Base-by-base conservation (phyloP, 1,140 invertebrate species). In the Drosophila virilis region DNA sequence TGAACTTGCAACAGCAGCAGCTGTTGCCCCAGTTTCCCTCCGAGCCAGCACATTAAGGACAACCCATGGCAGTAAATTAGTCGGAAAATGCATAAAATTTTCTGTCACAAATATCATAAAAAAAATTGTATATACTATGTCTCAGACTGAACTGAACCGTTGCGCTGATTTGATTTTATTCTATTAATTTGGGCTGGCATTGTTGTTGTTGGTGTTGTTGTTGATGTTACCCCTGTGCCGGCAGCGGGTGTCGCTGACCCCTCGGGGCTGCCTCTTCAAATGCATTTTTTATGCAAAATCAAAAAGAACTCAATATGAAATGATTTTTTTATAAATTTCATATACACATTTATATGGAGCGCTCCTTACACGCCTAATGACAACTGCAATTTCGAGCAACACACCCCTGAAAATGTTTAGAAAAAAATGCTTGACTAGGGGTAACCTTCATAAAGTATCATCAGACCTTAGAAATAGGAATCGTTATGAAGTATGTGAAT, bases 211-310 rank as follows among this genome's bases (percentile, higher is more conserved):
- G 45, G 62, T 51, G 37, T 10, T 46, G 51, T 28, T 54, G 52
- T 32, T 32, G 22, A 40, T 69, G 43, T 57, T 57, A 32, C 65
- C 58, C 59, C 61, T 9, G 12, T 55, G 66, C 59, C 42, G 17
- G 37, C 59, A 55, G 12, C 77, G 80, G 73, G 40, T 42, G 40
- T 12, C 35, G 32, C 17, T 72, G 61, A 72, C 69, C 64, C 64
- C 62, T 68, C 32, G 50, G 54, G 54, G 38, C 48, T 45, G 50
- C 43, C 74, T 55, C 40, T 52, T 57, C 48, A 64, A 78, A 77
- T 79, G 78, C 50, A 64, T 77, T 78, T 86, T 77, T 71, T 55
- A 76, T 73, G 82, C 67, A 72, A 86, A 85, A 69, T 45, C 42
- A 64, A 54, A 70, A 64, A 22, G 8, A 6, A 43, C 12, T 32